Conservation (phyloP, 2,888 invertebrate species). For the Sesia apiformis region DNA sequence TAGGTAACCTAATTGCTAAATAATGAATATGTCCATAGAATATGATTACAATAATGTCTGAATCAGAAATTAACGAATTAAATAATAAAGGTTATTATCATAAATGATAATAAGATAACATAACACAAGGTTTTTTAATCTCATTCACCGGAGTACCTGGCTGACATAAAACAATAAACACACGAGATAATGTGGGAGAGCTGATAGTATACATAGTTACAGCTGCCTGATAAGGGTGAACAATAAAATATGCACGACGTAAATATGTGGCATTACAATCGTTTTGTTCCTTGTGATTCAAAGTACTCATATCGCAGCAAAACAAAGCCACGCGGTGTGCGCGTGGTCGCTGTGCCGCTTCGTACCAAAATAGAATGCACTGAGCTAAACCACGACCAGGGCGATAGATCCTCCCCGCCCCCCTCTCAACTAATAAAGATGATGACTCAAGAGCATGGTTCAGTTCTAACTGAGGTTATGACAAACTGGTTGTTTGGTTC, state of each 20-base stretch:
- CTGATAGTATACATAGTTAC: constrained; percentile 3
- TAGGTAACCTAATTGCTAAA: too few relatives aligned
- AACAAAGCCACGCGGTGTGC: constrained; percentile 60
- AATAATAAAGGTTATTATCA: too few relatives aligned
- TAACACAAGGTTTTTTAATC: too few relatives aligned
- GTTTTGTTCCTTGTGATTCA: constrained; percentile 15
- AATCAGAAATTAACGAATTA: too few relatives aligned
- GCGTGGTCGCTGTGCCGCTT: constrained; percentile 47
- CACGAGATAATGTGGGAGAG: background rate
- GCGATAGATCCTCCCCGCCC: background rate
- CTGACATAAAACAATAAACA: too few relatives aligned
- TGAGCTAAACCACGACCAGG: background rate
- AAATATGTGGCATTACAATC: constrained; percentile 36
- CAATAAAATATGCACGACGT: constrained; percentile 44
- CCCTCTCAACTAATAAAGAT: background rate
- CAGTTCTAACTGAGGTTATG: constrained; percentile 19
- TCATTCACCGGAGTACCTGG: too few relatives aligned
- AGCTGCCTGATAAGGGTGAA: constrained; percentile 13
- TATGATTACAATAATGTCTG: too few relatives aligned
- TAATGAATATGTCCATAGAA: too few relatives aligned
- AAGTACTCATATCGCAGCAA: constrained; percentile 38
- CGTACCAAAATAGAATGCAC: constrained; percentile 51
- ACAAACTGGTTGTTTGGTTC: constrained; percentile 16
- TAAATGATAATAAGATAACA: too few relatives aligned
- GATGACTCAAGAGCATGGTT: background rate